Base-by-base conservation (phyloP, 30 jellyfish, hydroid and myxozoan genomes). In the Pseudorhiza aurosa region DNA sequence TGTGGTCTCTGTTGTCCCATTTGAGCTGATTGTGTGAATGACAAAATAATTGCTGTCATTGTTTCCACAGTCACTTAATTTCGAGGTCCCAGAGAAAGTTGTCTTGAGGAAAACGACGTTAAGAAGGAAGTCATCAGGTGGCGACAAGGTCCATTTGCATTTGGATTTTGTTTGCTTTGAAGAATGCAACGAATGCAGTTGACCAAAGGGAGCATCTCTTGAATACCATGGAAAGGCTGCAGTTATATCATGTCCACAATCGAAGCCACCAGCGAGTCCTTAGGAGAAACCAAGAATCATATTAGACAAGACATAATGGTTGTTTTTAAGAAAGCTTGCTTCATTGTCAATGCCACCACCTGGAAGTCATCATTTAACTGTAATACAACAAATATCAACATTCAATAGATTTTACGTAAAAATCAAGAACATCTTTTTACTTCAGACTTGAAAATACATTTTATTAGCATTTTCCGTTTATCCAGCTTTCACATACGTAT, bases 61-160 rank as follows among this genome's bases (percentile, higher is more conserved):
- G 25, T 22, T 31, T 56, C 40, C n/a, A 56, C 70, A 56, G 2
- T 2, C 39, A 9, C 24, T 18, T n/a, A 5, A 35, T 17, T 5
- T 24, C 14, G 35, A 14, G 2, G 39, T 2, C 14, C 40, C n/a
- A 17, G 70, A 31, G 32, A 56, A 4, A 1, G 70, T 56, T 27
- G 37, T 24, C 5, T 56, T 56, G 9, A 56, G 5, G 70, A 56
- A 56, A 22, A 56, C 18, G 4, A 56, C 24, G 39, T 56, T 56
- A n/a, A 56, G 32, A 56, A 56, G 40, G 14, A 56, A 56, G n/a
- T 56, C 24, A 2, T 17, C 19, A 17, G 70, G 70, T 17, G n/a
- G 28, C 32, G 70, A 7, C 19, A 56, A 15, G 5, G 39, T 56
- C 70, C 70, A 56, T 56, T 56, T 56, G 70, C 70, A 56, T 15